Base-by-base conservation (phyloP, 2,113 vertebrate species). In the Kryptolebias marmoratus region DNA sequence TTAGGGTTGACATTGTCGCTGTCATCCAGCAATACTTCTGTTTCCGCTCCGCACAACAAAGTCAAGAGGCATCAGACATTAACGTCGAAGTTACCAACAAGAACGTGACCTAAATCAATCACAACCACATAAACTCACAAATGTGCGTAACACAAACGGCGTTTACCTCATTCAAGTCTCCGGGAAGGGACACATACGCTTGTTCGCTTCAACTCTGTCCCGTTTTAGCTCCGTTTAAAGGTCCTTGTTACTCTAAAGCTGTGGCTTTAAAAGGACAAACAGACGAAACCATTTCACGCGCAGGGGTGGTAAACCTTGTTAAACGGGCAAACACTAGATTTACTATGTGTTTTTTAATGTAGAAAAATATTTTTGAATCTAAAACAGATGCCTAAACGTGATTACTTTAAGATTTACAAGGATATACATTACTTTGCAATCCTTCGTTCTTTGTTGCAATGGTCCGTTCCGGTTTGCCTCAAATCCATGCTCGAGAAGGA, bases 81-180 rank as follows among this genome's bases (percentile, higher is more conserved):
- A 12, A 32, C 12, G 16, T 31, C 11, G 39, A 79, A 70, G 61
- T 79, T 75, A 0, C 1, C 0, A 16, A 67, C 6, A 28, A 0
- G 52, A 9, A 32, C 39, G 2, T 10, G 13, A 39, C 14, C 10
- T 61, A 45, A 68, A 0, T 12, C 13, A 64, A 8, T 64, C n/a
- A 12, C 16, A 5, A 7, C 2, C 1, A 5, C 14, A 1, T 52
- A 67, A 65, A 10, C 7, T 2, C 1, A 28, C 1, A 56, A 58
- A 56, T 15, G 1, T 16, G 3, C 3, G 4, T 0, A 11, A 58
- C 1, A 62, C 69, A 62, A 1, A 28, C 4, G 16, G 42, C 10
- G 18, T 58, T 91, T 93, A 92, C 91, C 90, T 91, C 65, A 63
- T 78, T 78, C 22, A 77, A 84, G 80, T 83, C 74, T 85, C 84